Evolutionary conservation across 2,113 vertebrate species (phyloP).

Genomic region (Procavia capensis): DNA sequence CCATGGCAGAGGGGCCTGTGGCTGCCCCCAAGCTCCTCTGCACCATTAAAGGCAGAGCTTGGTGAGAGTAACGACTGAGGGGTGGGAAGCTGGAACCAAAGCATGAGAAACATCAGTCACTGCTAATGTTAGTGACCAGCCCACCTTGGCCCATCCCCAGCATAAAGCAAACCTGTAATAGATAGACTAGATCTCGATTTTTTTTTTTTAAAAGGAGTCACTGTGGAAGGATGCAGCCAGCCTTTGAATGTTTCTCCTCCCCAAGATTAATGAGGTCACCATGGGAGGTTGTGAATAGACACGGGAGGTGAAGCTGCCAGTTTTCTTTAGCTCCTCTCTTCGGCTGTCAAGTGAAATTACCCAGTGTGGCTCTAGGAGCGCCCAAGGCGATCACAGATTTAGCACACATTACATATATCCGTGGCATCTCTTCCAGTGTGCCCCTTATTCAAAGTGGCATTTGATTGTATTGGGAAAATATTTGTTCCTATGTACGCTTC

Average conservation of each 20-base stretch:
- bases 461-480: conserved; percentile 88
- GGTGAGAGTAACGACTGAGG: not conserved
- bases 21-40: not conserved
- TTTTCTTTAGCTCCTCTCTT: conserved; percentile 84
- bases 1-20: not conserved
- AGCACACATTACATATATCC: conserved; percentile 88
- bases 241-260: conserved; percentile 63
- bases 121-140: not conserved
- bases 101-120: not conserved
- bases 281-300: conserved; percentile 79
- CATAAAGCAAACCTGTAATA: conserved; percentile 44
- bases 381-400: conserved; percentile 86
- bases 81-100: not conserved
- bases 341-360: conserved; percentile 87
- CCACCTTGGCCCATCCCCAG: not conserved
- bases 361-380: conserved; percentile 83
- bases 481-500: conserved; percentile 87
- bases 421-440: conserved; percentile 85
- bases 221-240: conserved; percentile 43
- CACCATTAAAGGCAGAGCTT: not conserved
- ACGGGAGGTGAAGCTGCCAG: conserved; percentile 83
- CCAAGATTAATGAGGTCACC: conserved; percentile 74
- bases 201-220: conserved; percentile 54
- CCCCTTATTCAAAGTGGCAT: conserved; percentile 85
- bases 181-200: conserved; percentile 37